Evolutionary conservation across 2,888 invertebrate genomes (phyloP), one percentile per base, ranked within the genome.

Genomic region (Leucoma salicis): DNA sequence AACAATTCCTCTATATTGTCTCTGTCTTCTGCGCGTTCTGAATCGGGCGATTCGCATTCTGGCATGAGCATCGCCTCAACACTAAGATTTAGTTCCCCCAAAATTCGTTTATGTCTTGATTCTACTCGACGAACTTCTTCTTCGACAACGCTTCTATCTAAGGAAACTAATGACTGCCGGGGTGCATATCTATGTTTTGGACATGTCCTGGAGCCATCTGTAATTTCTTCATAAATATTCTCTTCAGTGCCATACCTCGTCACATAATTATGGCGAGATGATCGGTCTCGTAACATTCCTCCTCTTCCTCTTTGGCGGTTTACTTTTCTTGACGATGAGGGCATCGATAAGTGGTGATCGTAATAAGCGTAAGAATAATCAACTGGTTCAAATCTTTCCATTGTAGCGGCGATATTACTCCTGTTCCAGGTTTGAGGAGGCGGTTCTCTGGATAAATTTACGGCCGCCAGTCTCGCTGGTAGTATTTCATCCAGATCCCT

Each of bases 31-130:
- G 91, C 92, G 65, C 92, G 91, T 74, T 92, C 93, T 35, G 92
- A 92, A 74, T 91, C 91, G 57, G 90, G 92, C 56, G 91, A 92
- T 82, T 91, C 92, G 51, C 92, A 92, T 67, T 94, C 92, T 12
- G 96, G 96, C 96, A 96, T 97, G 55, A 97, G 82, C 96, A 97
- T 96, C 32, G 95, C 96, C 84, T 97, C 96, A 31, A 95, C 95
- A 61, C 96, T 95, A 47, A 97, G 91, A 90, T 96, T 96, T 46
- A 97, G 87, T 79, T 97, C 96, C 31, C 95, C 96, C 52, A 97
- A 91, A 58, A 96, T 95, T 70, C 95, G 91, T 63, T 94, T 93
- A 82, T 97, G 96, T 42, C 95, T 92, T 52, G 93, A 94, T 78
- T 96, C 96, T 35, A 97, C 96, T 54, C 95, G 91, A 37, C 95